Evolutionary conservation across 2,888 invertebrate genomes (phyloP), one percentile per base, ranked within the genome.

Genomic region (Bombylius discolor): DNA sequence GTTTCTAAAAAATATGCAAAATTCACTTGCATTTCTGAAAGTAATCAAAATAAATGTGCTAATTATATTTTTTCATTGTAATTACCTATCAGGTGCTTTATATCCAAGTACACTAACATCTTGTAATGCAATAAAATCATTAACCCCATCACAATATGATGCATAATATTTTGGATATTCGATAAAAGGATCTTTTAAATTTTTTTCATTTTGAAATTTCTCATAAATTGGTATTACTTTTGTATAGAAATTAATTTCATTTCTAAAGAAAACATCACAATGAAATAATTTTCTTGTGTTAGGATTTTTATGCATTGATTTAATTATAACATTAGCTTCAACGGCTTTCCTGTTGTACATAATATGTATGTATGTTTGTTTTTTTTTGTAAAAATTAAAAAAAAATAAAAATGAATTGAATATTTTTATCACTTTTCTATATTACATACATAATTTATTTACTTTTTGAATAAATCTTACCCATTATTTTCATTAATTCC

Each of bases 231-330:
- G 71, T 3, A 74, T 57, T 5, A 73, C 64, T 51, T 68, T 69
- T 0, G 63, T 71, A 67, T 87, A 87, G 67, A 87, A 86, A 53
- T 74, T 71, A 0, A 83, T 82, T 70, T 87, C 87, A 65, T 86
- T 87, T 59, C 74, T 73, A 64, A 87, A 87, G 67, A 86, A 87
- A 51, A 83, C 84, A 5, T 75, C 65, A 46, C 81, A 83, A 56
- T 81, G 76, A 62, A 79, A 87, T 0, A 86, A 81, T 36, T 82
- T 80, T 1, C 81, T 77, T 36, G 85, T 71, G 0, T 79, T 81
- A 2, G 79, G 58, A 64, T 80, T 84, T 53, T 76, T 77, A 0
- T 86, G 87, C 61, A 87, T 77, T n/a, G 77, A 77, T 68, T 87
- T 87, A 0, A 83, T 74, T 13, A 87, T 74, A 0, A 84, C 69